Base-by-base conservation (phyloP, 2,113 vertebrate genomes). In the Hystrix cristata region DNA sequence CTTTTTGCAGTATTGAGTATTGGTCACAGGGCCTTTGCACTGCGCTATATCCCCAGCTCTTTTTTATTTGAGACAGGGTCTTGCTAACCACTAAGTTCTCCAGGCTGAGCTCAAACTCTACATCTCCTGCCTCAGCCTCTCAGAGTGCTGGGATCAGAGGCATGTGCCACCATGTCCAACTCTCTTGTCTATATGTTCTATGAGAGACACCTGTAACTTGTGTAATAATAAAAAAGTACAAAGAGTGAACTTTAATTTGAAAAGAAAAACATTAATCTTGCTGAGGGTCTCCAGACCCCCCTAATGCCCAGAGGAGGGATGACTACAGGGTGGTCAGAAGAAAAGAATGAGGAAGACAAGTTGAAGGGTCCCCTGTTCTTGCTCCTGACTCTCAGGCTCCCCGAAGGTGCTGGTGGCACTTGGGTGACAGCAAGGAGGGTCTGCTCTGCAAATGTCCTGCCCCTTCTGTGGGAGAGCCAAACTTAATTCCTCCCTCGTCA, bases 361-460 rank as follows among this genome's bases (percentile, higher is more conserved):
- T 4, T 13, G 1, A 25, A 76, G 12, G 7, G 6, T 25, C 23
- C 0, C 0, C 10, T 1, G 2, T 23, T 59, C 87, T 34, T 21
- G 60, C 27, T 31, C n/a, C 81, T 2, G 7, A 57, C 38, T 3
- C 25, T 8, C 5, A 1, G 4, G 7, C 1, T 38, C 2, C 4
- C 7, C 0, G 3, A 4, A 29, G 48, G 65, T 1, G 23, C 27
- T 34, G 85, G 46, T 27, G 59, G 21, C 6, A 27, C 23, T 19
- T 4, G 18, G 23, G 48, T 69, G 53, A 11, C 57, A 81, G 21
- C 14, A 23, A 27, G 3, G 31, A 51, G 43, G 9, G 46, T 81
- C 3, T 8, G 0, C 62, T 62, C 57, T 2, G 15, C 31, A n/a
- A 14, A 4, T 29, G 5, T 5, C 34, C 7, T 12, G 19, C 8